Evolutionary conservation across 1,140 invertebrate genomes (phyloP).

Genomic region (Zaprionus inermis): DNA sequence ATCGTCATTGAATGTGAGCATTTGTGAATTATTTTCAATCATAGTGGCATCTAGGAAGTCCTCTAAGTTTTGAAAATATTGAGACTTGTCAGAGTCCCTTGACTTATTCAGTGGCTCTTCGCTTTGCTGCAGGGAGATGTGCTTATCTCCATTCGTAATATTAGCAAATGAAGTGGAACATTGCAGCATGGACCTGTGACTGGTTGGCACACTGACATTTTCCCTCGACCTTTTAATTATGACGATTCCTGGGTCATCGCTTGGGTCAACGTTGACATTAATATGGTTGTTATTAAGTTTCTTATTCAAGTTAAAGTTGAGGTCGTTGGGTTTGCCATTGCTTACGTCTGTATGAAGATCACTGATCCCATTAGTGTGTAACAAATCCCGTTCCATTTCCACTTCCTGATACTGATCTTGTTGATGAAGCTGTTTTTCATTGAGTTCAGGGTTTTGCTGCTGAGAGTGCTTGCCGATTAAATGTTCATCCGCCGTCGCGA

Average conservation of each 20-base stretch:
- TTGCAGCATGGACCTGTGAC: not conserved
- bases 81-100: slow-evolving; percentile 43
- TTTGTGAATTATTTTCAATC: slow-evolving; percentile 75
- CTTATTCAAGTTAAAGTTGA: not conserved
- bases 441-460: too few species aligned
- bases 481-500: slow-evolving; percentile 47
- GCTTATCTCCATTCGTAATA: slow-evolving; percentile 18
- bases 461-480: slow-evolving; percentile 30
- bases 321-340: not conserved
- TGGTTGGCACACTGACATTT: not conserved
- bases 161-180: not conserved
- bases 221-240: slow-evolving; percentile 1
- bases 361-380: not conserved
- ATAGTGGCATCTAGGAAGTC: slow-evolving; percentile 77
- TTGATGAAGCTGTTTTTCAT: slow-evolving; percentile 3
- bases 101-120: slow-evolving; percentile 15
- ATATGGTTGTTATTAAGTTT: slow-evolving; percentile 55
- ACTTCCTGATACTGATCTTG: slow-evolving; percentile 13
- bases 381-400: not conserved
- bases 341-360: not conserved
- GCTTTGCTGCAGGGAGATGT: not conserved
- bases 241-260: slow-evolving; percentile 10
- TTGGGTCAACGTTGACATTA: slow-evolving; percentile 5
- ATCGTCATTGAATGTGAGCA: slow-evolving; percentile 61
- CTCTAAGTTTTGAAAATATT: slow-evolving; percentile 74